phyloP scores from a whole-genome alignment of 2,113 vertebrate species.

The Ophiodon elongatus region DNA sequence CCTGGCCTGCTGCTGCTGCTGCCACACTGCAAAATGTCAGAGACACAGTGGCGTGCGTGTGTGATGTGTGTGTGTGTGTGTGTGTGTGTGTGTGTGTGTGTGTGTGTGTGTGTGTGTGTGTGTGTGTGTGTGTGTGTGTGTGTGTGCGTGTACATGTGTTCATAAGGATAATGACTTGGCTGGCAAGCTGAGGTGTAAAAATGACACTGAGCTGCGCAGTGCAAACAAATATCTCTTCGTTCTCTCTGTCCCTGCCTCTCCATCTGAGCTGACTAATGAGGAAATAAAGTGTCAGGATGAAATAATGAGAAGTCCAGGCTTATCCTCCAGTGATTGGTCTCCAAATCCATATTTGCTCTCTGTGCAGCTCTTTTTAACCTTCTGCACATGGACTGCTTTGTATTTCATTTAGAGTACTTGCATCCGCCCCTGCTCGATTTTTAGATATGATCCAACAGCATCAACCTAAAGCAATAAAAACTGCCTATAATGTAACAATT shows the following conservation, averaged over 20 bases:
- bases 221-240: conserved; percentile 54
- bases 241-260: conserved; percentile 43
- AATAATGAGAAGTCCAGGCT: conserved; percentile 42
- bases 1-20: conserved; percentile 44
- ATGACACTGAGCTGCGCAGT: conserved; percentile 61
- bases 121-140: conserved; percentile 1
- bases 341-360: conserved; percentile 25
- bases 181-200: conserved; percentile 51
- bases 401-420: background rate
- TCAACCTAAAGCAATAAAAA: conserved; percentile 16
- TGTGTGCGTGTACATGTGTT: conserved; percentile 18
- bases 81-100: background rate
- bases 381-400: background rate
- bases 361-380: background rate
- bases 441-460: background rate
- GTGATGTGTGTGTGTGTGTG: conserved; percentile 1
- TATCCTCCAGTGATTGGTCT: conserved; percentile 28
- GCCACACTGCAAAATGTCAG: conserved; percentile 50
- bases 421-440: background rate
- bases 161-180: conserved; percentile 55
- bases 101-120: conserved; percentile 6
- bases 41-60: conserved; percentile 27
- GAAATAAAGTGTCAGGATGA: conserved; percentile 52
- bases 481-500: background rate
- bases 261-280: conserved; percentile 48